Evolutionary conservation across 35 echinoderm and acorn worm species (phyloP), one percentile per base, ranked within the genome.

Genomic region (Antedon bifida): DNA sequence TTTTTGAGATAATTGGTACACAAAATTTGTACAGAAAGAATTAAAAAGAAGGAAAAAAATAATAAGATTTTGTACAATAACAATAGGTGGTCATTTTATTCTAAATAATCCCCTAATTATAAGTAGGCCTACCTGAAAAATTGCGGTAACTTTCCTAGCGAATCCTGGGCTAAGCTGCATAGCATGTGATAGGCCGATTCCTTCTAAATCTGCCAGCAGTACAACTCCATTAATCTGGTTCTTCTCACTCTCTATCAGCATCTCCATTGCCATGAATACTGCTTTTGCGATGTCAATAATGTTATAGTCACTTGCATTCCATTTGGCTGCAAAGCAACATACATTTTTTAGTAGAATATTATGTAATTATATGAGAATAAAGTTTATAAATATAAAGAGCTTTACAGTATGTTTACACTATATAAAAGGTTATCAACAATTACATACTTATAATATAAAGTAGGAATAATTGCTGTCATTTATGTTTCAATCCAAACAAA

Each of bases 81-180:
- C n/a, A n/a, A n/a, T n/a, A n/a, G n/a, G n/a, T n/a, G n/a, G n/a
- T n/a, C n/a, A n/a, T n/a, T n/a, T n/a, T n/a, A n/a, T n/a, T n/a
- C n/a, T n/a, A n/a, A n/a, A n/a, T n/a, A n/a, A n/a, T n/a, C n/a
- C n/a, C n/a, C 9, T 80, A 8, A 5, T 11, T 7, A 36, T 80
- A 28, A 80, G 36, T 36, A 9, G 9, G 38, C 75, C 86, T 81
- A 99, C 95, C 88, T 99, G 95, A 36, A 99, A 99, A 51, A 99
- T 99, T 30, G 95, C 84, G 19, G 95, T 99, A 7, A 99, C 75
- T 77, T 99, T 99, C 82, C 77, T 92, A 17, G 95, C 95, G 13
- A 91, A 64, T 36, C 77, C 87, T 23, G 95, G 95, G 0, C 82
- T 85, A 23, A 99, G 36, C 29, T 86, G 85, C 34, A 78, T 88